Evolutionary conservation across 1,140 invertebrate genomes (phyloP).

Genomic region (Araneus ventricosus): DNA sequence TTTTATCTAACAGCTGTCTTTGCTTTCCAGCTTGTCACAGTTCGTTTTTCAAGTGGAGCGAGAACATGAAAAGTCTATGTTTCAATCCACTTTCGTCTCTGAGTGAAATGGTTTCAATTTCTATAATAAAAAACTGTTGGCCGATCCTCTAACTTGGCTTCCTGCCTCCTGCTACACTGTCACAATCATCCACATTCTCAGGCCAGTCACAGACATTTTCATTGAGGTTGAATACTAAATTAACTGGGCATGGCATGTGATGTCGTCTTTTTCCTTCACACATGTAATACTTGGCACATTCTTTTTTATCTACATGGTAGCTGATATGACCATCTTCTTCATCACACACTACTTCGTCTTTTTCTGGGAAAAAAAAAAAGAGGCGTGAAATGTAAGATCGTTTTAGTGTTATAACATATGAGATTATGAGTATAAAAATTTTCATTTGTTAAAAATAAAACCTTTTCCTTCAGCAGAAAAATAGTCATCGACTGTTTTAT

Average conservation of each 20-base stretch:
- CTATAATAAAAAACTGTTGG: neutral
- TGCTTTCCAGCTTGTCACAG: neutral
- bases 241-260: conserved; percentile 97
- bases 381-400: no score
- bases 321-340: conserved; percentile 96
- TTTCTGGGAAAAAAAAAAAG: conserved; percentile 63
- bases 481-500: no score
- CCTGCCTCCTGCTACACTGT: conserved; percentile 47
- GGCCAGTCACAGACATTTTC: conserved; percentile 98
- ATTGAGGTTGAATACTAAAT: conserved; percentile 95
- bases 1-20: neutral
- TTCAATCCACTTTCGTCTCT: neutral
- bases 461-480: no score
- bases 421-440: no score
- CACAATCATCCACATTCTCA: conserved; percentile 93
- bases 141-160: conserved; percentile 8
- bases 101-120: conserved; percentile 46
- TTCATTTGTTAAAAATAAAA: no score
- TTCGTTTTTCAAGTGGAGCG: neutral
- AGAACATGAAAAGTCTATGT: conserved; percentile 15
- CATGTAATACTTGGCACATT: conserved; percentile 97
- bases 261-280: conserved; percentile 93
- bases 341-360: conserved; percentile 90
- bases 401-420: no score
- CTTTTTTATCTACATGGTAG: conserved; percentile 93